A percentile compares a stretch with the other conserved stretches of the same genome.
phyloP scores from a whole-genome alignment of 2,797 vertebrate genomes.

The Iguana delicatissima region DNA sequence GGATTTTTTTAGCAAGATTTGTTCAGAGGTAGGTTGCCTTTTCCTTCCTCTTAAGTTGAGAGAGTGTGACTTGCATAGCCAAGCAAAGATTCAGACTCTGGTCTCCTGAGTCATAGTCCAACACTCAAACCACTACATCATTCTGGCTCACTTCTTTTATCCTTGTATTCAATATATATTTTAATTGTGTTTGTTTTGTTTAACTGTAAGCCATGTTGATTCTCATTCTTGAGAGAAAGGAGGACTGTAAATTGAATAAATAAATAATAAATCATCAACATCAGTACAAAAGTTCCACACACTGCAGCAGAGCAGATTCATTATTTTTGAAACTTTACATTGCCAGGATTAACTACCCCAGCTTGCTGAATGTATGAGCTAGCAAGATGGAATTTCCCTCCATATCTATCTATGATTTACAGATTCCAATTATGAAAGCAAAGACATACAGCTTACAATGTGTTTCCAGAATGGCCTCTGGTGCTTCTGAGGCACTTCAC shows the following conservation, averaged over 20 bases:
- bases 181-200: not conserved
- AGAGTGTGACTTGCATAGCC: too few relatives aligned
- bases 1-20: too few relatives aligned
- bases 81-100: too few relatives aligned
- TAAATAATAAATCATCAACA: not conserved
- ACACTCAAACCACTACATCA: too few relatives aligned
- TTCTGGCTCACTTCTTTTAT: not conserved
- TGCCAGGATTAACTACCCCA: not conserved
- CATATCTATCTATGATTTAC: slow-evolving; percentile 8
- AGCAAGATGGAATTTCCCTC: slow-evolving; percentile 19
- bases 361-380: not conserved
- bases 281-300: not conserved
- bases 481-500: slow-evolving; percentile 23
- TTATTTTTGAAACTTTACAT: not conserved
- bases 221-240: not conserved
- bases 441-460: not conserved
- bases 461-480: slow-evolving; percentile 15
- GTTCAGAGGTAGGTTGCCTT: too few relatives aligned
- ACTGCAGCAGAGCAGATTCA: not conserved
- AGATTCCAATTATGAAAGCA: slow-evolving; percentile 15
- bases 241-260: not conserved
- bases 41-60: too few relatives aligned
- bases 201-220: not conserved
- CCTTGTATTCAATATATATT: not conserved
- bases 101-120: too few relatives aligned